Percentiles rank a stretch among this genome's conserved stretches.
phyloP scores from a whole-genome alignment of 2,113 vertebrate species.

The Synodontis membranacea region DNA sequence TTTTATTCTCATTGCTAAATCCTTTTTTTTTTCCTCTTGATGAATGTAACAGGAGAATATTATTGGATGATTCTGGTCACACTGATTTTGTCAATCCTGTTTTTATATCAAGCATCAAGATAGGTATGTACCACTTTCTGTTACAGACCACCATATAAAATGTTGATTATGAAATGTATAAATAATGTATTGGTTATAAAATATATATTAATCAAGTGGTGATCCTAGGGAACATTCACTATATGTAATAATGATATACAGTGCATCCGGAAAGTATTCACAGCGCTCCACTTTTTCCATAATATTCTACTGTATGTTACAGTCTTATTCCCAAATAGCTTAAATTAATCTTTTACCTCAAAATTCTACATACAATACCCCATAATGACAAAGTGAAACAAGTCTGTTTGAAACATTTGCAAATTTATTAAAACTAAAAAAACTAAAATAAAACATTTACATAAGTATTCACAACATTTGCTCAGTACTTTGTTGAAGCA shows the following conservation, averaged over 20 bases:
- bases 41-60: slow-evolving; percentile 55
- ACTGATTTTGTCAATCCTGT: slow-evolving; percentile 65
- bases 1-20: neutral
- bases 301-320: no score
- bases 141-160: neutral
- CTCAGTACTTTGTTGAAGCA: no score
- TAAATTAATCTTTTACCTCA: no score
- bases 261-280: no score
- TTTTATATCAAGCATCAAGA: slow-evolving; percentile 70
- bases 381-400: no score
- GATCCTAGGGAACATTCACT: neutral
- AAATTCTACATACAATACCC: no score
- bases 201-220: neutral
- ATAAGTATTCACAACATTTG: no score
- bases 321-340: no score
- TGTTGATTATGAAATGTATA: neutral
- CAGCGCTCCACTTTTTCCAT: no score
- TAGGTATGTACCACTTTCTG: slow-evolving; percentile 40
- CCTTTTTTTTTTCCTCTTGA: slow-evolving; percentile 5
- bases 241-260: neutral
- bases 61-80: slow-evolving; percentile 68
- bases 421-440: no score
- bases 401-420: no score
- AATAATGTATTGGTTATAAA: neutral
- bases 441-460: no score